These are phyloP conservation scores for Lasaia peninsularis DNA, from an alignment of 1,140 invertebrate species.

Conservation along the genomic window DNA sequence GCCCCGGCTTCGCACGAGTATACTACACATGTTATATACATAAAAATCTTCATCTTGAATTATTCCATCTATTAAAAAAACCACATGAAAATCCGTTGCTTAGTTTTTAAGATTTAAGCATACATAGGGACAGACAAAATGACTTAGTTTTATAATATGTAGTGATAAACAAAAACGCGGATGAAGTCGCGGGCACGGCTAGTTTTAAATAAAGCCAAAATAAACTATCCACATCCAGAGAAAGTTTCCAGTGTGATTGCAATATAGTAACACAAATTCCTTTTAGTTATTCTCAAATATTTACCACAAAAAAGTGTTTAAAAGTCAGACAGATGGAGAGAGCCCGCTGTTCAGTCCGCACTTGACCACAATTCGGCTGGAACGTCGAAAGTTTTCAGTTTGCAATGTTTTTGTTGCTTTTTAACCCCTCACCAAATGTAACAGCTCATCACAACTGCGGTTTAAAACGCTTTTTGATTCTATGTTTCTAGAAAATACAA, in stretches of 20 bases:
- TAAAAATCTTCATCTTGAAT: too few species aligned
- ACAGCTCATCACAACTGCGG: not conserved
- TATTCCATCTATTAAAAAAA: too few species aligned
- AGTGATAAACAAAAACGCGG: too few species aligned
- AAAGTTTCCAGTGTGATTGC: not conserved
- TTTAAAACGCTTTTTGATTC: not conserved
- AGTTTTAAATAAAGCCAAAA: not conserved
- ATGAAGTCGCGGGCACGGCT: too few species aligned
- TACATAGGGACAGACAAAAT: too few species aligned
- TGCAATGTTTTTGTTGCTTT: slow-evolving; percentile 2
- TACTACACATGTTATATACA: too few species aligned
- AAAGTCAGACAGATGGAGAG: not conserved
- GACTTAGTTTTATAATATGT: too few species aligned
- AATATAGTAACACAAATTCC: not conserved
- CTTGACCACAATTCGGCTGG: slow-evolving; percentile 3
- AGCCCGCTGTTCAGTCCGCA: slow-evolving; percentile 1
- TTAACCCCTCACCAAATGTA: not conserved
- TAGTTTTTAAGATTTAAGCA: too few species aligned
- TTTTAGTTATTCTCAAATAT: not conserved
- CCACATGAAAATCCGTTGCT: too few species aligned
- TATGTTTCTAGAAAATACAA: too few species aligned
- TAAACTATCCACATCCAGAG: not conserved
- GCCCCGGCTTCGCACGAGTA: too few species aligned
- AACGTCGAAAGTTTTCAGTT: slow-evolving; percentile 10
- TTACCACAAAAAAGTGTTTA: slow-evolving; percentile 5